A percentile compares a stretch with the other conserved stretches of the same genome.
These are phyloP conservation scores for Rallus crepitans DNA, from an alignment of 2,797 vertebrate species.

Conservation along the genomic window DNA sequence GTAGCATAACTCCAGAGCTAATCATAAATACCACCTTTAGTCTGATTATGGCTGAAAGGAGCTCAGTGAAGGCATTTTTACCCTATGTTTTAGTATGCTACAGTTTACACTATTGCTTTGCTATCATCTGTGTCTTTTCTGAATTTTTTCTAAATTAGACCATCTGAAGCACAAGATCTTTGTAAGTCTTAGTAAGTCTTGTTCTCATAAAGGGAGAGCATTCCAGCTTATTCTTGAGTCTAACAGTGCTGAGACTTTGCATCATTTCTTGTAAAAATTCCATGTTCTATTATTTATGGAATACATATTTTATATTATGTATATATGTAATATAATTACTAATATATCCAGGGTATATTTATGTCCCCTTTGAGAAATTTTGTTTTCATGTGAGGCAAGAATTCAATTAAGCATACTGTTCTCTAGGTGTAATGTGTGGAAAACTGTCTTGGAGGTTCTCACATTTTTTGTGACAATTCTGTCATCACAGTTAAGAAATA, in stretches of 20 bases:
- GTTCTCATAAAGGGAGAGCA: neutral
- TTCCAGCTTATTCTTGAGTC: neutral
- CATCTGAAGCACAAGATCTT: neutral
- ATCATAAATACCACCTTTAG: neutral
- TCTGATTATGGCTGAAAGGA: neutral
- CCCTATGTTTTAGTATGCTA: neutral
- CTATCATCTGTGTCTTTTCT: neutral
- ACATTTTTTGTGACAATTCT: neutral
- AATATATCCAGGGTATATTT: neutral
- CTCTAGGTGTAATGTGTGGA: neutral
- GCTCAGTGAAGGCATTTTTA: neutral
- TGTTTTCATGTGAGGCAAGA: neutral
- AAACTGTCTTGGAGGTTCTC: neutral
- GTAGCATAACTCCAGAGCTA: neutral
- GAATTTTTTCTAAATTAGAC: neutral
- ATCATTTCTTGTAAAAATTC: neutral
- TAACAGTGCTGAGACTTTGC: neutral
- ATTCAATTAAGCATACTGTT: neutral
- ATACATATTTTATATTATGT: too few species aligned
- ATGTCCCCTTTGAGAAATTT: neutral
- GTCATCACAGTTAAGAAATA: neutral
- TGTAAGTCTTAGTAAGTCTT: neutral
- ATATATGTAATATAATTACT: too few species aligned
- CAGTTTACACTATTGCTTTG: neutral
- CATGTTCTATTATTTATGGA: neutral